Evolutionary conservation across 2,888 invertebrate genomes (phyloP).

Genomic region (Agapetus fuscipes): DNA sequence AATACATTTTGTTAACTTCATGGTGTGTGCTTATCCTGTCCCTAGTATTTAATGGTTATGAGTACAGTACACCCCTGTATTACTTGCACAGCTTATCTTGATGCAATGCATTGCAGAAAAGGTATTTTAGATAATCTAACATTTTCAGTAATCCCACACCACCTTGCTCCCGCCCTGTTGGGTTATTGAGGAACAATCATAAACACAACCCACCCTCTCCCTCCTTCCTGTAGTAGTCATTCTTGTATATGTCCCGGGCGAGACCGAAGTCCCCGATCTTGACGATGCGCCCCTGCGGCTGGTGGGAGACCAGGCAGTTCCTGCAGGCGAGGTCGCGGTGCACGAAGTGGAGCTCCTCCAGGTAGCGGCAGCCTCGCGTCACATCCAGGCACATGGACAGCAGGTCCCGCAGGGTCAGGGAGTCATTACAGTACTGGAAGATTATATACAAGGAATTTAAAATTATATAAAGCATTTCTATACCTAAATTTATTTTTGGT

Average conservation of each 20-base stretch:
- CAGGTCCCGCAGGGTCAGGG: conserved; percentile 72
- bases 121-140: no score
- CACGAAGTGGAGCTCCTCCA: conserved; percentile 96
- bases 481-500: conserved; percentile 1
- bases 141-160: no score
- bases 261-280: conserved; percentile 97
- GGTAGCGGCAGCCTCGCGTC: conserved; percentile 87
- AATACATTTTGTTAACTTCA: no score
- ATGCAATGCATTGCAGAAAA: no score
- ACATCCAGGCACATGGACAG: conserved; percentile 93
- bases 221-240: conserved; percentile 95
- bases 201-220: conserved; percentile 48
- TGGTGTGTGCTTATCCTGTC: no score
- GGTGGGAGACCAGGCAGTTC: conserved; percentile 85
- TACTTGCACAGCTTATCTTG: no score
- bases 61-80: no score
- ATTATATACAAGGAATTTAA: not conserved
- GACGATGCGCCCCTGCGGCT: conserved; percentile 66
- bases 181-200: no score
- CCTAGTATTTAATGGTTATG: no score
- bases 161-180: no score
- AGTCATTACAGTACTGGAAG: conserved; percentile 49
- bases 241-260: conserved; percentile 93
- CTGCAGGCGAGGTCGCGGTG: conserved; percentile 94
- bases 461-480: not conserved